A percentile compares a stretch with the other conserved stretches of the same genome.
Evolutionary conservation across 1,140 invertebrate genomes (phyloP).

Genomic region (Drosophila arizonae): DNA sequence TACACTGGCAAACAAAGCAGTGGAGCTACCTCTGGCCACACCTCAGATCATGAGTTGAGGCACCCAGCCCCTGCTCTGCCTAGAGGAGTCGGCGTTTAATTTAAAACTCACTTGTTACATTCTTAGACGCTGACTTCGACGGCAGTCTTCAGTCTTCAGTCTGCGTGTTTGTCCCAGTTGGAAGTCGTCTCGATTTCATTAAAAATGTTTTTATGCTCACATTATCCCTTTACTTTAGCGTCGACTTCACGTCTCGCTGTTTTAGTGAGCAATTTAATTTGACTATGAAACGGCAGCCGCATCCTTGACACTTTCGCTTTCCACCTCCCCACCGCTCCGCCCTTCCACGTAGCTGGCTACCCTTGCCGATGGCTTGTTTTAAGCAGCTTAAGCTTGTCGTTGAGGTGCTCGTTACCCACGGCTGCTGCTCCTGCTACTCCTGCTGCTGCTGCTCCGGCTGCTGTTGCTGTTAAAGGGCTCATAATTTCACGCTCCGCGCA

Average conservation of each 20-base stretch:
- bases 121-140: constrained; percentile 57
- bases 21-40: neutral
- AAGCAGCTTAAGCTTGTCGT: constrained; percentile 80
- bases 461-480: constrained; percentile 59
- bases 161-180: constrained; percentile 47
- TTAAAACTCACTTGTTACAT: constrained; percentile 79
- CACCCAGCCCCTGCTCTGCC: neutral
- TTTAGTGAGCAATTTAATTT: constrained; percentile 73
- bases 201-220: constrained; percentile 78
- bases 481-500: constrained; percentile 74
- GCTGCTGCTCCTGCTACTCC: constrained; percentile 16
- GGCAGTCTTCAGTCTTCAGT: neutral
- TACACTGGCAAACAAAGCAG: constrained; percentile 33
- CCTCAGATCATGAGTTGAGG: neutral
- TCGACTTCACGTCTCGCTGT: constrained; percentile 31
- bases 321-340: neutral
- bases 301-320: constrained; percentile 80
- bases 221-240: constrained; percentile 73
- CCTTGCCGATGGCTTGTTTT: constrained; percentile 67
- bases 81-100: constrained; percentile 54
- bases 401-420: constrained; percentile 42
- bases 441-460: constrained; percentile 27
- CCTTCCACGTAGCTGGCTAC: constrained; percentile 4
- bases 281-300: constrained; percentile 73
- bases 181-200: constrained; percentile 79